Evolutionary conservation across 2,113 vertebrate genomes (phyloP), one percentile per base, ranked within the genome.

Genomic region (Corythoichthys intestinalis): DNA sequence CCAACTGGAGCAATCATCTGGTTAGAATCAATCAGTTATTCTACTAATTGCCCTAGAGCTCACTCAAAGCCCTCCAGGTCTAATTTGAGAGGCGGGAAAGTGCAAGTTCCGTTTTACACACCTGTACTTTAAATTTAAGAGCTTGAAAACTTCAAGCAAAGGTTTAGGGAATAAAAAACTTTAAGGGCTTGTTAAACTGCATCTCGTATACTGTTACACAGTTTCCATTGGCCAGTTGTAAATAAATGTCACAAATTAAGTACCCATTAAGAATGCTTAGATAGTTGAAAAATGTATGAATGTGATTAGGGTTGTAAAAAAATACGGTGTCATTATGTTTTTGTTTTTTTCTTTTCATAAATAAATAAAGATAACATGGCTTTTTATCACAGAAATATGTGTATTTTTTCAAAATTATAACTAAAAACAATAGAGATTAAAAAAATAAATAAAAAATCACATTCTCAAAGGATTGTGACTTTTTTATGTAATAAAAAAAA

Each of bases 1-100:
- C 94, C 94, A 93, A 96, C 93, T 93, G 91, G 90, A 94, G 93
- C 94, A 94, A 95, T 98, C 96, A 98, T 97, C 96, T 98, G 96
- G 95, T 96, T 97, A 96, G 95, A 97, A 98, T 98, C 96, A 98
- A 93, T 92, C 94, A 90, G 94, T 97, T 96, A 96, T 97, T 97
- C 93, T 92, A 93, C 95, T 95, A 94, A 98, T 96, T 97, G 96
- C 93, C 94, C 92, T 87, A 87, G 93, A 90, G 89, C 94, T 94
- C 92, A 93, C 87, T 93, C 89, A 86, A 83, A 93, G 93, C 92
- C 93, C 94, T 94, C 93, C 93, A 94, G 92, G 93, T 94, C 94
- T 96, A 94, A 98, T 96, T 96, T 96, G 94, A 92, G 91, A 91
- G 93, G 94, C 91, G 92, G 91, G 93, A 95, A 96, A 94, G 91